Evolutionary conservation across 1,140 invertebrate species (phyloP), one percentile per base, ranked within the genome.

Genomic region (Nymphalis io): DNA sequence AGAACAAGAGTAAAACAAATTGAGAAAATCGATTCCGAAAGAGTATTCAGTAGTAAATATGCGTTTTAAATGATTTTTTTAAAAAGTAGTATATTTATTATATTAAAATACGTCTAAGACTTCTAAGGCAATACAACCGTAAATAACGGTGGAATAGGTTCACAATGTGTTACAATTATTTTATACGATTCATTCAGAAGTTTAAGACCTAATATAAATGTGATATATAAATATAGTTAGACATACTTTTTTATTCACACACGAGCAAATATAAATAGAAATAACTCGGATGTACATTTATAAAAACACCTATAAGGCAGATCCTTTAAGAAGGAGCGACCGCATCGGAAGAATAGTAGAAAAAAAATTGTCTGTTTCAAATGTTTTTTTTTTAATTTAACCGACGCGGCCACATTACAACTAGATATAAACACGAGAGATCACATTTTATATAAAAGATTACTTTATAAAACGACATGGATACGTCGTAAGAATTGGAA

Each of bases 251-350:
- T 65, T 75, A 60, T 79, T 78, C 74, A 73, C 71, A 74, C 58
- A 69, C 68, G 68, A 75, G 60, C 65, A 70, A 62, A 65, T 74
- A 61, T 80, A 83, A 83, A 80, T 81, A 84, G 75, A 81, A 71
- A 81, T 77, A 79, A 83, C 75, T 79, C 74, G 82, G 80, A 88
- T 83, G 81, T 85, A 90, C 78, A 87, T 85, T 82, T 87, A 84
- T 88, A 90, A 86, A 88, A 88, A 90, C 87, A 90, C 78, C 82
- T 87, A 90, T 89, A 90, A 90, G 88, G 88, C 88, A 90, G 88
- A 87, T 87, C 80, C 81, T 86, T 82, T 82, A 84, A 85, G 82
- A 79, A 86, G 77, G 76, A 68, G 73, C 62, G 78, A 81, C 77
- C 77, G 84, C 84, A 76, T 78, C 79, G 77, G 77, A 62, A 58